Conservation (phyloP, 1,140 invertebrate genomes). For the Euura lappo region DNA sequence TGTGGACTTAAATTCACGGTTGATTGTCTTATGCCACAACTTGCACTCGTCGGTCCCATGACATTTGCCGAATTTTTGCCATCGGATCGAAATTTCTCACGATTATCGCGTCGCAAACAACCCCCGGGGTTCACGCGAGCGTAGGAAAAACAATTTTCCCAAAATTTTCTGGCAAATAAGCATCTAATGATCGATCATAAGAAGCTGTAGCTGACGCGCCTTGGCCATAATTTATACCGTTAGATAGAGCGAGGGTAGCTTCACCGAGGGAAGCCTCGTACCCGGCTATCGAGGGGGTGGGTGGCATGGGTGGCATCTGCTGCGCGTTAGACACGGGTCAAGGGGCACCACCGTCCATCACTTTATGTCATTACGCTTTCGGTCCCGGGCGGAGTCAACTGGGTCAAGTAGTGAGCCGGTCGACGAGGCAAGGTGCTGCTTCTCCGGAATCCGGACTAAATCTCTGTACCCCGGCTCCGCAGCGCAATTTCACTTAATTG, state of each 20-base stretch:
- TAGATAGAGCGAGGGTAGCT: slow-evolving; percentile 54
- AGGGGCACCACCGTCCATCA: slow-evolving; percentile 50
- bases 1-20: no score
- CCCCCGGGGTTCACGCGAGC: slow-evolving; percentile 4
- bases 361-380: slow-evolving; percentile 40
- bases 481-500: background rate
- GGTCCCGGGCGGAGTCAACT: slow-evolving; percentile 44
- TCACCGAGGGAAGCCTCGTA: slow-evolving; percentile 29
- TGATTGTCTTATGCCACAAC: no score
- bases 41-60: no score
- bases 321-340: slow-evolving; percentile 60
- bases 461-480: background rate
- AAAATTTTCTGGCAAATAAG: slow-evolving; percentile 58
- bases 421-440: background rate
- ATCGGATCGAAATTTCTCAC: no score
- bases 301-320: slow-evolving; percentile 57
- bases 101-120: slow-evolving; percentile 24
- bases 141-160: slow-evolving; percentile 46
- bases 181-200: slow-evolving; percentile 61
- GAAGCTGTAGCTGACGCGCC: slow-evolving; percentile 56
- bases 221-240: slow-evolving; percentile 61
- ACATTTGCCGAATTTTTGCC: slow-evolving; percentile 25
- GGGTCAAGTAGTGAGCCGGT: slow-evolving; percentile 43
- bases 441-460: background rate
- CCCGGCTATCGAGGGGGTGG: slow-evolving; percentile 1